Conservation (phyloP, 2,113 vertebrate species). For the Gadus chalcogrammus region DNA sequence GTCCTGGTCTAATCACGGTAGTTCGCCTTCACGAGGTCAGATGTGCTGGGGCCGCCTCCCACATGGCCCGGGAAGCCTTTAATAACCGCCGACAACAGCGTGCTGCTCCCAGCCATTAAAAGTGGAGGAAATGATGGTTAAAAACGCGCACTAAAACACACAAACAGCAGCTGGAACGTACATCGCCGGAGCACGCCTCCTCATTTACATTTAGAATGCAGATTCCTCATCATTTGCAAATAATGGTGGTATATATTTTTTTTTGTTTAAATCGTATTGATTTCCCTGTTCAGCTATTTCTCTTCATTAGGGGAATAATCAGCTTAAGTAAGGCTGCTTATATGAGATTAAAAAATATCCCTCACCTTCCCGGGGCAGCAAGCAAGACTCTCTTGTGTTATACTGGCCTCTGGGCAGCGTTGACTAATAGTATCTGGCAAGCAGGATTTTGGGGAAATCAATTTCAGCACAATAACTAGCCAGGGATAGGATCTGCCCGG, state of each 20-base stretch:
- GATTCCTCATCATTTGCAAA: conserved; percentile 55
- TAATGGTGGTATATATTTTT: conserved; percentile 25
- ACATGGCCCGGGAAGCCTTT: no score
- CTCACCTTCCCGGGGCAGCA: conserved; percentile 49
- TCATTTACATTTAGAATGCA: conserved; percentile 48
- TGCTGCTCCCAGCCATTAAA: neutral
- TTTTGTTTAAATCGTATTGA: conserved; percentile 63
- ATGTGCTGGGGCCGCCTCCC: no score
- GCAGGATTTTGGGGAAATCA: conserved; percentile 65
- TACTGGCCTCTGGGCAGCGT: conserved; percentile 53
- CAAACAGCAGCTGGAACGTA: no score
- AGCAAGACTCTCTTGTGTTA: conserved; percentile 42
- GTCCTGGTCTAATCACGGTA: no score
- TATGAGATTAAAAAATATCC: conserved; percentile 64
- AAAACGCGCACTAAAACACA: neutral
- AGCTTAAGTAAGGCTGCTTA: conserved; percentile 61
- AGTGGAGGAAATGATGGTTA: neutral
- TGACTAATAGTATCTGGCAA: conserved; percentile 71
- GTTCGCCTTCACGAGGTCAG: no score
- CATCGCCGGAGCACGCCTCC: conserved; percentile 15
- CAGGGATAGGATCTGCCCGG: conserved; percentile 55
- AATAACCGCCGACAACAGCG: no score
- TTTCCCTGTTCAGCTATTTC: conserved; percentile 62
- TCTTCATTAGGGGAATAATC: conserved; percentile 69
- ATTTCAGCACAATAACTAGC: conserved; percentile 67